Evolutionary conservation across 2,888 invertebrate genomes (phyloP).

Genomic region (Belgica antarctica): DNA sequence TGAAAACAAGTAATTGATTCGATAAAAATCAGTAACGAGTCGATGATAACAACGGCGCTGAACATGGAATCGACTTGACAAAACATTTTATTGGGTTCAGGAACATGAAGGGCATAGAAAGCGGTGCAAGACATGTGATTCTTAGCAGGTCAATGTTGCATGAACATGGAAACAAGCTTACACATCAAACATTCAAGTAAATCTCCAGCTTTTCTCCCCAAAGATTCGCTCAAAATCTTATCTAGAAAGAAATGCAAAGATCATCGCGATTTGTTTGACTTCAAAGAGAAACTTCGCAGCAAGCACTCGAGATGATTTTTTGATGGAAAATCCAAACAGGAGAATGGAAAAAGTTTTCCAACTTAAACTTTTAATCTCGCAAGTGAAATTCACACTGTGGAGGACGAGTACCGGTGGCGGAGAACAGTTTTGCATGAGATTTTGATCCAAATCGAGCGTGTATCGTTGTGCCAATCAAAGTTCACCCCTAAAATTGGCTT

Average conservation of each 20-base stretch:
- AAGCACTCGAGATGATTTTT: background rate
- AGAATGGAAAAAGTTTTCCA: slow-evolving; percentile 37
- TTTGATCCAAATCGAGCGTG: too few relatives aligned
- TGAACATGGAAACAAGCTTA: background rate
- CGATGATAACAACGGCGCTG: background rate
- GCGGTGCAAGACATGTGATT: too few relatives aligned
- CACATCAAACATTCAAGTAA: too few relatives aligned
- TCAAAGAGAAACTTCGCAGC: background rate
- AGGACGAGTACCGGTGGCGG: slow-evolving; percentile 12
- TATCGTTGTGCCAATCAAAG: too few relatives aligned
- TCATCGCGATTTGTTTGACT: background rate
- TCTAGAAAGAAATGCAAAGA: background rate
- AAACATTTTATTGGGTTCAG: too few relatives aligned
- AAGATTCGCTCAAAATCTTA: background rate
- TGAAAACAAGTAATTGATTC: slow-evolving; percentile 35
- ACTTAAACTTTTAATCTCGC: background rate
- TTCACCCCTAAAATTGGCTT: too few relatives aligned
- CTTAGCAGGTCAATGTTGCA: too few relatives aligned
- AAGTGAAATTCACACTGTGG: background rate
- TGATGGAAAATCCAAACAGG: slow-evolving; percentile 31
- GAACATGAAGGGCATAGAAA: too few relatives aligned
- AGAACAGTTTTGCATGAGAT: too few relatives aligned
- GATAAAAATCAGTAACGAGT: slow-evolving; percentile 37
- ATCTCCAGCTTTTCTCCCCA: too few relatives aligned
- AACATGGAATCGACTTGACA: too few relatives aligned